Conservation (phyloP, 2,888 invertebrate species). For the Diachrysia chrysitis region DNA sequence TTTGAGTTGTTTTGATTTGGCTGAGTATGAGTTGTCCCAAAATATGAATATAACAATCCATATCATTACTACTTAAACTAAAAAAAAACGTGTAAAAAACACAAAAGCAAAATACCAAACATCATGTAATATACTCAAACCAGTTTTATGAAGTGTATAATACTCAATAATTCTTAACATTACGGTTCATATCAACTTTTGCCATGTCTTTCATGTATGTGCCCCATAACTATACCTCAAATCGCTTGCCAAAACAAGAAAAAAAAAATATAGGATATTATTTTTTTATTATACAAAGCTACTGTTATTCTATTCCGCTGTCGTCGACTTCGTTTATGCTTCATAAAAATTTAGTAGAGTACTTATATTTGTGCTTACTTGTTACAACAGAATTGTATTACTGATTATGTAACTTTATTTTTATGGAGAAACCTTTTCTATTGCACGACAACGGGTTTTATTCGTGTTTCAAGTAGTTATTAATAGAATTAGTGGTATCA, state of each 20-base stretch:
- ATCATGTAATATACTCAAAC: conserved; percentile 10
- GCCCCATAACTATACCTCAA: conserved; percentile 33
- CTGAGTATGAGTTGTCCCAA: too few relatives aligned
- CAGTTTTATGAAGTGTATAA: conserved; percentile 32
- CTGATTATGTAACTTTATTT: conserved; percentile 64
- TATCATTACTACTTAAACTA: too few relatives aligned
- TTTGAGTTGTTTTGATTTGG: too few relatives aligned
- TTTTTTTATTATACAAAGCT: conserved; percentile 65
- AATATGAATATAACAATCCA: too few relatives aligned
- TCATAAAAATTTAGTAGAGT: conserved; percentile 72
- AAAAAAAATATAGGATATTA: conserved; percentile 56
- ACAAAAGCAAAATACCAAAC: too few relatives aligned
- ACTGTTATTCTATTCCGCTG: conserved; percentile 65
- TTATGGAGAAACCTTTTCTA: conserved; percentile 49
- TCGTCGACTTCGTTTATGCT: conserved; percentile 67
- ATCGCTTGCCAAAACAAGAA: conserved; percentile 56
- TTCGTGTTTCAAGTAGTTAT: neutral
- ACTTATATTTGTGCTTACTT: conserved; percentile 68
- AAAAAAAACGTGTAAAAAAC: too few relatives aligned
- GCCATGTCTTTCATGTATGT: conserved; percentile 22
- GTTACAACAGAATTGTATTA: conserved; percentile 66
- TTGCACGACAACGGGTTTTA: conserved; percentile 9
- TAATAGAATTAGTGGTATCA: conserved; percentile 1
- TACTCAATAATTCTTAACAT: conserved; percentile 46
- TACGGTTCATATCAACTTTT: conserved; percentile 39